Conservation (phyloP, 2,888 invertebrate genomes). For the Eupithecia pulchellata region DNA sequence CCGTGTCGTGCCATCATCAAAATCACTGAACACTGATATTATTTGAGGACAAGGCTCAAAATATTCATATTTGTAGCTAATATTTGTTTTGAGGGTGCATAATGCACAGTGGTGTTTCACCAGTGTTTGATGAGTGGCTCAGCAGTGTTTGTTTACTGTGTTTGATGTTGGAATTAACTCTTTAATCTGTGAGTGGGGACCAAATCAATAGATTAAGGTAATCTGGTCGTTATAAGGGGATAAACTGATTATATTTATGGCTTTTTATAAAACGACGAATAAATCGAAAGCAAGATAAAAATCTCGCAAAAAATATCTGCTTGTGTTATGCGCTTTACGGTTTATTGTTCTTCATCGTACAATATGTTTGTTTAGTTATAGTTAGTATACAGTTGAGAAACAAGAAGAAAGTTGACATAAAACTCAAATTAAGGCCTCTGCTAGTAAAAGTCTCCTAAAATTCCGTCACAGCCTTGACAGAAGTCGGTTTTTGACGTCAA, state of each 20-base stretch:
- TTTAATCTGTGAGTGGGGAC: constrained; percentile 24
- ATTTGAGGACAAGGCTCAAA: not conserved
- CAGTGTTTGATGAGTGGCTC: constrained; percentile 26
- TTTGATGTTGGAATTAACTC: constrained; percentile 28
- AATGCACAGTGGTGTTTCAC: constrained; percentile 21
- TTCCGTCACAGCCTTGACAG: too few relatives aligned
- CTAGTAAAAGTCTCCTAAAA: too few relatives aligned
- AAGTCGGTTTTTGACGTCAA: too few relatives aligned
- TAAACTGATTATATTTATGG: not conserved
- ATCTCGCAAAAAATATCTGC: not conserved
- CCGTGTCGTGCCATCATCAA: too few relatives aligned
- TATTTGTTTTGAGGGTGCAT: constrained; percentile 26
- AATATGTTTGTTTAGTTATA: too few relatives aligned
- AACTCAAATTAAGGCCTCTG: too few relatives aligned
- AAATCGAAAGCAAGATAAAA: not conserved
- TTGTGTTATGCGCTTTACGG: too few relatives aligned
- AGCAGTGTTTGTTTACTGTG: constrained; percentile 23
- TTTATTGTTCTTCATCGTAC: too few relatives aligned
- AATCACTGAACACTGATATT: not conserved
- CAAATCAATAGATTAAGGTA: constrained; percentile 1
- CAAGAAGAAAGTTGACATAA: too few relatives aligned
- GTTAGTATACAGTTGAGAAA: too few relatives aligned
- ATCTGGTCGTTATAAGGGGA: not conserved
- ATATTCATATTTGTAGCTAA: not conserved
- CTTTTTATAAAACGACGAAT: too few relatives aligned